These are phyloP conservation scores for Lonchura striata DNA, from an alignment of 2,113 vertebrate species.

Conservation along the genomic window DNA sequence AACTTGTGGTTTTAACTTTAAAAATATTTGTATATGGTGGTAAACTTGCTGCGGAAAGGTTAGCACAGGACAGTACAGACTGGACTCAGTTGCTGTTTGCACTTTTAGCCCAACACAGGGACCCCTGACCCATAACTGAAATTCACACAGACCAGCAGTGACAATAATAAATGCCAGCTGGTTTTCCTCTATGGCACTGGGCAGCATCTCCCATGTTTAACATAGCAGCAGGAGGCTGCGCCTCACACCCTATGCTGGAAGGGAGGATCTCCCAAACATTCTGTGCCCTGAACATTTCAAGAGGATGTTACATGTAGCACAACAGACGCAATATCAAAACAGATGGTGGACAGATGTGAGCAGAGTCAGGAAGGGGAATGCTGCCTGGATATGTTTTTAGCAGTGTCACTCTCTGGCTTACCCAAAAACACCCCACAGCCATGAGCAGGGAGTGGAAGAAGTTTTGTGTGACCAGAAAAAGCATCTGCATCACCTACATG, in stretches of 20 bases:
- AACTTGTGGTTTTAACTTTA: not conserved
- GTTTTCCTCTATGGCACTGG: not conserved
- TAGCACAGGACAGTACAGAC: not conserved
- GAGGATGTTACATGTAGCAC: not conserved
- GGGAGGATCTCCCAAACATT: not conserved
- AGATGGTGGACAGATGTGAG: conserved; percentile 25
- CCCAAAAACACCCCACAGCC: not conserved
- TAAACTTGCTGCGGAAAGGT: not conserved
- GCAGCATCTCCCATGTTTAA: not conserved
- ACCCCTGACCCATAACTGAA: not conserved
- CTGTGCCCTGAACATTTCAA: not conserved
- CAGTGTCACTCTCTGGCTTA: not conserved
- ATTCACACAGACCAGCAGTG: not conserved
- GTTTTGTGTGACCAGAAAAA: not conserved
- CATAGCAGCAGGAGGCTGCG: not conserved
- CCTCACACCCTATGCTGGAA: not conserved
- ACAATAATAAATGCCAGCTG: not conserved
- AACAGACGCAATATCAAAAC: not conserved
- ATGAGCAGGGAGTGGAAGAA: not conserved
- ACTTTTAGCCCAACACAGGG: not conserved
- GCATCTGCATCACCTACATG: not conserved
- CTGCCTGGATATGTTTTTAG: not conserved
- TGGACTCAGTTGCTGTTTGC: not conserved
- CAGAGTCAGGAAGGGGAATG: not conserved
- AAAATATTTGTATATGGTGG: not conserved